phyloP scores from a whole-genome alignment of 2,113 vertebrate genomes.

The Peromyscus polionotus region DNA sequence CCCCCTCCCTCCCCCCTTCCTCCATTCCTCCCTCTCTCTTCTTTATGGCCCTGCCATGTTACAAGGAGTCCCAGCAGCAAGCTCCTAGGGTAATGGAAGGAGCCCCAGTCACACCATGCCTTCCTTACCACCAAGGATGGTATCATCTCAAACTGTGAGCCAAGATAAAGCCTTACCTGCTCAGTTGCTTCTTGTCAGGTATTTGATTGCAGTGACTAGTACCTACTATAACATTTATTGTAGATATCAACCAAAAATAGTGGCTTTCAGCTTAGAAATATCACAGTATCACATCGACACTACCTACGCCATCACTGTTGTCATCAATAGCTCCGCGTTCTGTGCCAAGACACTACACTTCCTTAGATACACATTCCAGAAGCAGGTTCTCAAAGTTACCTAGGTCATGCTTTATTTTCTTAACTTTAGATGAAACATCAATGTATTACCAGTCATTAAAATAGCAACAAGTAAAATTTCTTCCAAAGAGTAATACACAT shows the following conservation, averaged over 20 bases:
- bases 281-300: background rate
- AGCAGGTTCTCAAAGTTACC: background rate
- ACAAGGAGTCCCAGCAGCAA: background rate
- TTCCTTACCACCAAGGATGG: background rate
- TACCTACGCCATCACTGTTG: accelerated
- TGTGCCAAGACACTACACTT: background rate
- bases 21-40: background rate
- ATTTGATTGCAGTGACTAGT: background rate
- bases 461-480: background rate
- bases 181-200: background rate
- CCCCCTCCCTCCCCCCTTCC: background rate
- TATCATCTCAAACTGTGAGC: background rate
- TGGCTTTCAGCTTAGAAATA: background rate
- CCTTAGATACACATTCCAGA: background rate
- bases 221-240: background rate
- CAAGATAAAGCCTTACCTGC: background rate
- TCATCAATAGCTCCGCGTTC: background rate
- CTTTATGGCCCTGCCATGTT: background rate
- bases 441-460: background rate
- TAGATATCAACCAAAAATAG: background rate
- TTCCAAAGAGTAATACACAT: background rate
- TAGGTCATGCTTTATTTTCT: background rate
- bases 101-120: background rate
- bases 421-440: background rate
- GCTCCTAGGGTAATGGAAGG: no score